Percentiles rank a stretch among this genome's conserved stretches.
Evolutionary conservation across 2,888 invertebrate genomes (phyloP).

Genomic region (Willowsia nigromaculata): DNA sequence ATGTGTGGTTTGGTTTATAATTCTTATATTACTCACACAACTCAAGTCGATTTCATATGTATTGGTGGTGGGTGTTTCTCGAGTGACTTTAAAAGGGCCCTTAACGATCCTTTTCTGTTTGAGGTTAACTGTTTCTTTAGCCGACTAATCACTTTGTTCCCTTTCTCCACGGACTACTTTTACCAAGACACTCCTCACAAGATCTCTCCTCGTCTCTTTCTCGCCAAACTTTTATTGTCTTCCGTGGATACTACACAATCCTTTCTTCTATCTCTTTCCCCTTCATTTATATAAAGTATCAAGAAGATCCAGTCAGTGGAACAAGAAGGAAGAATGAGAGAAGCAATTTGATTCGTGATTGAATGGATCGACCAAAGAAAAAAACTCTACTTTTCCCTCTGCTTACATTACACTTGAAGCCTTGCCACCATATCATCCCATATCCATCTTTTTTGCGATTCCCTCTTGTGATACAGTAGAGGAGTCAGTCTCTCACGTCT

Average conservation of each 20-base stretch:
- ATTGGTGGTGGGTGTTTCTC: not conserved
- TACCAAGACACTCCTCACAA: conserved; percentile 29
- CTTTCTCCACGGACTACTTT: conserved; percentile 62
- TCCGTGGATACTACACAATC: not conserved
- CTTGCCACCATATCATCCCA: conserved; percentile 21
- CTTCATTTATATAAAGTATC: not conserved
- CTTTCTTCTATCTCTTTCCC: not conserved
- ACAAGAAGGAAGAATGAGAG: conserved; percentile 5
- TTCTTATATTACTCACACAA: too few relatives aligned
- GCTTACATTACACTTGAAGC: conserved; percentile 34
- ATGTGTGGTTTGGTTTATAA: too few relatives aligned
- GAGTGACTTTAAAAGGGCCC: conserved; percentile 52
- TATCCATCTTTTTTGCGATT: not conserved
- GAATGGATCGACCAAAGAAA: conserved; percentile 40
- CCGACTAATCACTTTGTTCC: conserved; percentile 63
- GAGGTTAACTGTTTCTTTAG: conserved; percentile 64
- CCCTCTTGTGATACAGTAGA: not conserved
- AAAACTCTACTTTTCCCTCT: not conserved
- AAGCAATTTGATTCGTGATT: conserved; percentile 58
- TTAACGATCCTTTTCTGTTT: conserved; percentile 59
- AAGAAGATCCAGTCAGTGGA: not conserved
- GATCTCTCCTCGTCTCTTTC: not conserved
- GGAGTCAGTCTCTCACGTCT: conserved; percentile 9
- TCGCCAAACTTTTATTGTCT: conserved; percentile 52
- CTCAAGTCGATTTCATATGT: not conserved